phyloP scores from a whole-genome alignment of 2,888 invertebrate species.

The Melinaea menophilus region DNA sequence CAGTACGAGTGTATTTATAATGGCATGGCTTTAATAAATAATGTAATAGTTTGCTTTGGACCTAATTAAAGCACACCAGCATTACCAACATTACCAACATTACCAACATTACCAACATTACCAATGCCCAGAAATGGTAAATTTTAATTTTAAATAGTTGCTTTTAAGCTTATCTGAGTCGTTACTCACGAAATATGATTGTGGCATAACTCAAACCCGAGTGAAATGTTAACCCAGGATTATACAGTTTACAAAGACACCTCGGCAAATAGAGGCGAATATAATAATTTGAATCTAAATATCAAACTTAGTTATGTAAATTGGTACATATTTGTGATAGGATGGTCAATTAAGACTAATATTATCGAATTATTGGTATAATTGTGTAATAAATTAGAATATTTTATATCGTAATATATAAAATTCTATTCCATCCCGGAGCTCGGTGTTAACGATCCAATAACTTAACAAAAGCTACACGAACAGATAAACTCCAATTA shows the following conservation, averaged over 20 bases:
- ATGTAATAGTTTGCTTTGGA: constrained; percentile 11
- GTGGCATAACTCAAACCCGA: constrained; percentile 36
- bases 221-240: constrained; percentile 45
- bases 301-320: too few relatives aligned
- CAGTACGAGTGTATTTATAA: constrained; percentile 21
- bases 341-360: too few relatives aligned
- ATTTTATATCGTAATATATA: neutral
- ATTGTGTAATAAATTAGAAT: neutral
- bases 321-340: too few relatives aligned
- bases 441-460: neutral
- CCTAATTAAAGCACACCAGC: constrained; percentile 14
- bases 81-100: neutral
- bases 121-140: constrained; percentile 20
- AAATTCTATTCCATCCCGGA: neutral
- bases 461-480: neutral
- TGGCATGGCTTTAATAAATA: constrained; percentile 10
- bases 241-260: constrained; percentile 48
- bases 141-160: constrained; percentile 33
- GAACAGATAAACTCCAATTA: constrained; percentile 5
- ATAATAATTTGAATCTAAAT: constrained; percentile 16
- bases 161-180: constrained; percentile 58
- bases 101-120: neutral
- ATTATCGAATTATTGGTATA: too few relatives aligned
- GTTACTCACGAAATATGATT: constrained; percentile 51
- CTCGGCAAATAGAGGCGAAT: constrained; percentile 34